phyloP scores from a whole-genome alignment of 1,140 invertebrate genomes.

The Lepidurus apus region DNA sequence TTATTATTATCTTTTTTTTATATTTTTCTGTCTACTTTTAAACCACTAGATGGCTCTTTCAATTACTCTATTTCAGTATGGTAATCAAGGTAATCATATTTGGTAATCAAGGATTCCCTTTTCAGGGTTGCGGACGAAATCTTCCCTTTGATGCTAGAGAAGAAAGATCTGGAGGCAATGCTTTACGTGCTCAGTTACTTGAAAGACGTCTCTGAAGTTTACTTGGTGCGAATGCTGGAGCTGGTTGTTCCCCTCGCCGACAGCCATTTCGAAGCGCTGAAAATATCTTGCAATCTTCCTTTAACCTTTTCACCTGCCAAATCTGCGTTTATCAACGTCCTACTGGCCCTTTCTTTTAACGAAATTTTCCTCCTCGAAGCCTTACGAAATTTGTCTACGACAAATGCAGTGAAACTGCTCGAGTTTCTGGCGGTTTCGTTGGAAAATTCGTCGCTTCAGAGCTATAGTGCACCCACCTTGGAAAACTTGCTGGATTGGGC shows the following conservation, averaged over 20 bases:
- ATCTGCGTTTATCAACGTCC: neutral
- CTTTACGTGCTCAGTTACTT: neutral
- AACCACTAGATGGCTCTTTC: too few relatives aligned
- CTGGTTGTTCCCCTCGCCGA: neutral
- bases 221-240: neutral
- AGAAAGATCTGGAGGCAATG: neutral
- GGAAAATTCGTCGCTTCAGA: neutral
- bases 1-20: too few relatives aligned
- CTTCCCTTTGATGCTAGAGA: neutral
- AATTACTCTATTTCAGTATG: too few relatives aligned
- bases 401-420: neutral
- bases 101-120: neutral
- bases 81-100: neutral
- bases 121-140: neutral
- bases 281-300: neutral
- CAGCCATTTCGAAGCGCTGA: neutral
- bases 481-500: neutral
- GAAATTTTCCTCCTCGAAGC: neutral
- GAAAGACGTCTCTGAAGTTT: neutral
- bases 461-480: neutral
- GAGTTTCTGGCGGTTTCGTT: neutral
- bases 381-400: neutral
- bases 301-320: neutral
- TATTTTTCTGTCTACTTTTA: too few relatives aligned
- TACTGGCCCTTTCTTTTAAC: neutral